Percentiles rank a stretch among this genome's conserved stretches.
Evolutionary conservation across 2,113 vertebrate species (phyloP).

Genomic region (Oenanthe melanoleuca): DNA sequence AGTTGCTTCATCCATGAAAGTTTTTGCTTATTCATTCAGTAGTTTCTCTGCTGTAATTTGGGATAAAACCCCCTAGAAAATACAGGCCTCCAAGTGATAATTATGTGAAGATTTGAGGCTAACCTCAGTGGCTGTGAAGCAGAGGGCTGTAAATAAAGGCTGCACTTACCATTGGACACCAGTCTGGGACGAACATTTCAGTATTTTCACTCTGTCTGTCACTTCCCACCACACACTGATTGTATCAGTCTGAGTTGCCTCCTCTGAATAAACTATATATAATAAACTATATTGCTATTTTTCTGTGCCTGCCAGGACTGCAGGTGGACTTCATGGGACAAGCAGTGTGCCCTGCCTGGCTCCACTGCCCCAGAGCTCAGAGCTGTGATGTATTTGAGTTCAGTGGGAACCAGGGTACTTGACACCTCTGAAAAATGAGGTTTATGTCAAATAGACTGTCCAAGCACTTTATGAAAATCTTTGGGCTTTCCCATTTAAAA

Average conservation of each 20-base stretch:
- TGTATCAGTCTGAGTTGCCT: neutral
- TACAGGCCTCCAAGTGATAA: neutral
- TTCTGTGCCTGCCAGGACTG: neutral
- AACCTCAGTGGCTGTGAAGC: neutral
- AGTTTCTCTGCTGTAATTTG: neutral
- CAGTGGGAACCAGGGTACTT: neutral
- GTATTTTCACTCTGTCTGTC: neutral
- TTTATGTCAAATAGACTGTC: neutral
- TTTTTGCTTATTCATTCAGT: neutral
- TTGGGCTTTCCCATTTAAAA: neutral
- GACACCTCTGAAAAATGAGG: neutral
- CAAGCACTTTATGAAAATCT: neutral
- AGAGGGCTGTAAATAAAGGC: neutral
- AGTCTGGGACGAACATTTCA: neutral
- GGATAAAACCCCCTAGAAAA: neutral
- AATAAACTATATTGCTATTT: neutral
- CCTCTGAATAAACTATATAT: accelerated
- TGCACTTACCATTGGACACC: neutral
- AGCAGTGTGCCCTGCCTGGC: accelerated
- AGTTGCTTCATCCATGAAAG: neutral
- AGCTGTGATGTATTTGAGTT: neutral
- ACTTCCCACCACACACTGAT: neutral
- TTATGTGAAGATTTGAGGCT: neutral
- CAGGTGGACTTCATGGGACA: neutral
- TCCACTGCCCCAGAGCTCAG: accelerated